phyloP scores from a whole-genome alignment of 2,113 vertebrate genomes.

The Clarias batrachus region DNA sequence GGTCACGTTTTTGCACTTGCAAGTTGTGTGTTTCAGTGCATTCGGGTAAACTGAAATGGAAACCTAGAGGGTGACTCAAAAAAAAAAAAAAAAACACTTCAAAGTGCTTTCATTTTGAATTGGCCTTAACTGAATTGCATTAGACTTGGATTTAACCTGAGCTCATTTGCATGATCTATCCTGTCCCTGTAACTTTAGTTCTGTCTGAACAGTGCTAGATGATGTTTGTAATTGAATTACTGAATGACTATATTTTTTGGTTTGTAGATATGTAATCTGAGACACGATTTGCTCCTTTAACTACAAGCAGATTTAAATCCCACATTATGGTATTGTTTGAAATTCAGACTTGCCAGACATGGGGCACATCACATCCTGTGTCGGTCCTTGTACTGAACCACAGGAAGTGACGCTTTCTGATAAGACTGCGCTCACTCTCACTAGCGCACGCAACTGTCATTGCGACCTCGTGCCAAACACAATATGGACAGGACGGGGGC shows the following conservation, averaged over 20 bases:
- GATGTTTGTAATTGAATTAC: neutral
- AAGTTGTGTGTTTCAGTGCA: neutral
- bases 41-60: neutral
- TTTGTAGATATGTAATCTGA: neutral
- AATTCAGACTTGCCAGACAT: neutral
- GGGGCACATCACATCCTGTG: constrained; percentile 36
- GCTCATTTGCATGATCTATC: neutral
- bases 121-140: neutral
- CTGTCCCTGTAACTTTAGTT: no score
- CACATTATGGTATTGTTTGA: neutral
- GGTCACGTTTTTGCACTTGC: neutral
- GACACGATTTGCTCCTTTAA: neutral
- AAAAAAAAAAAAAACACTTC: neutral
- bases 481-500: constrained; percentile 19
- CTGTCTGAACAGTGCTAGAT: neutral
- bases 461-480: neutral
- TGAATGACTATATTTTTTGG: neutral
- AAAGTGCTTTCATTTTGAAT: neutral
- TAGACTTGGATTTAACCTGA: neutral
- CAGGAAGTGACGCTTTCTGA: constrained; percentile 24
- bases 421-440: constrained; percentile 3
- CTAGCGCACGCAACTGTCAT: neutral
- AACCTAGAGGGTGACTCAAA: neutral
- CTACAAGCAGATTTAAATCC: neutral
- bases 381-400: neutral